Percentiles rank a stretch among this genome's conserved stretches.
Conservation (phyloP, 1,140 invertebrate genomes). For the Brachionus plicatilis region DNA sequence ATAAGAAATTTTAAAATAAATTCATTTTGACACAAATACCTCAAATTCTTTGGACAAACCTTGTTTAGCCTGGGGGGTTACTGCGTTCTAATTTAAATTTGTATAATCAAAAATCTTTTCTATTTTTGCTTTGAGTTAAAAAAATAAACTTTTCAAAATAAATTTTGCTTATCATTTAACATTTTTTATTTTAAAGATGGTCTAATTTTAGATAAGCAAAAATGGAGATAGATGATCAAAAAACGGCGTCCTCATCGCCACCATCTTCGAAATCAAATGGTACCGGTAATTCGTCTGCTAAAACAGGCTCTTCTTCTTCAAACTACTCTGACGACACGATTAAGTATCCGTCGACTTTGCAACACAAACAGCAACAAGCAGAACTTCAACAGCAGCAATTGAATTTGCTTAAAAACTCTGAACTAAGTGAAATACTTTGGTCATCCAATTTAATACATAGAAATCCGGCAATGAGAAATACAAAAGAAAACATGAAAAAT, state of each 20-base stretch:
- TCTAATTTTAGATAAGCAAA: conserved; percentile 10
- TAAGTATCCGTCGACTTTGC: background rate
- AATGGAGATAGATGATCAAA: background rate
- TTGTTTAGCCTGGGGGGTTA: background rate
- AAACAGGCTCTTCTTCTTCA: background rate
- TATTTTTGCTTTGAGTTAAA: background rate
- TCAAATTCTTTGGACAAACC: background rate
- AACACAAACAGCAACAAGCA: background rate
- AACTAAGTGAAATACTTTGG: background rate
- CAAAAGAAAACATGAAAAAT: background rate
- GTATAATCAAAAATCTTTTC: background rate
- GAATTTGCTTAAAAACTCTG: conserved; percentile 9
- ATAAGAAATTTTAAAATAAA: too few species aligned
- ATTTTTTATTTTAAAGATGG: conserved; percentile 11
- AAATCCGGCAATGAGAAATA: background rate
- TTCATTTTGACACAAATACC: background rate
- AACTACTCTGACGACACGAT: background rate
- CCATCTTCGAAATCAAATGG: background rate
- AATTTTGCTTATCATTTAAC: background rate
- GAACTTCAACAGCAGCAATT: background rate
- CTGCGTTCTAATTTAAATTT: background rate
- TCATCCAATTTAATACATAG: background rate
- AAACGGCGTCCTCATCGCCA: background rate
- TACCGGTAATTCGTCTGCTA: background rate
- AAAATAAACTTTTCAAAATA: background rate